phyloP scores from a whole-genome alignment of 2,113 vertebrate genomes.

The Anhinga anhinga region DNA sequence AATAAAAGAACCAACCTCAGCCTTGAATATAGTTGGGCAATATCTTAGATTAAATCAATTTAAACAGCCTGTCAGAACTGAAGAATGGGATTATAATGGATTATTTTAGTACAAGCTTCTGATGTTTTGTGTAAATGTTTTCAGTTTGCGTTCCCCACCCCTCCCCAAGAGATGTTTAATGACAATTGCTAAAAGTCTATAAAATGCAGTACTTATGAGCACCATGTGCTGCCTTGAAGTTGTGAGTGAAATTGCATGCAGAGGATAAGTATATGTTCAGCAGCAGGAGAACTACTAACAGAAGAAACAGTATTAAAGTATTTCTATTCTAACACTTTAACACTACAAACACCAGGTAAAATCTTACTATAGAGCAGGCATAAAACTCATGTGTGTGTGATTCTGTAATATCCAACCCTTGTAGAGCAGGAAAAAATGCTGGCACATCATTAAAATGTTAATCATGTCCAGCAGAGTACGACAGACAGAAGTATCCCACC shows the following conservation, averaged over 20 bases:
- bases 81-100: neutral
- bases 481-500: neutral
- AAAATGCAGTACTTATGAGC: constrained; percentile 15
- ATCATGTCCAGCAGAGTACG: neutral
- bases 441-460: neutral
- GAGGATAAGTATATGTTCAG: neutral
- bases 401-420: neutral
- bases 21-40: neutral
- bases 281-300: neutral
- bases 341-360: neutral
- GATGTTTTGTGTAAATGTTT: neutral
- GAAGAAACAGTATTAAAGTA: neutral
- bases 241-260: neutral
- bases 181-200: constrained; percentile 2
- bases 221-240: neutral
- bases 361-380: neutral
- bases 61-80: neutral
- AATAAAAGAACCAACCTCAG: neutral
- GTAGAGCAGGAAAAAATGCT: neutral
- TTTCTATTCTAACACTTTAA: neutral
- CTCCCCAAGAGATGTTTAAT: neutral
- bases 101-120: neutral
- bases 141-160: neutral
- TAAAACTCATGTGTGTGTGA: neutral
- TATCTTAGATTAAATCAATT: neutral